phyloP scores from a whole-genome alignment of 2,888 invertebrate genomes.

The Osmoderma eremita region DNA sequence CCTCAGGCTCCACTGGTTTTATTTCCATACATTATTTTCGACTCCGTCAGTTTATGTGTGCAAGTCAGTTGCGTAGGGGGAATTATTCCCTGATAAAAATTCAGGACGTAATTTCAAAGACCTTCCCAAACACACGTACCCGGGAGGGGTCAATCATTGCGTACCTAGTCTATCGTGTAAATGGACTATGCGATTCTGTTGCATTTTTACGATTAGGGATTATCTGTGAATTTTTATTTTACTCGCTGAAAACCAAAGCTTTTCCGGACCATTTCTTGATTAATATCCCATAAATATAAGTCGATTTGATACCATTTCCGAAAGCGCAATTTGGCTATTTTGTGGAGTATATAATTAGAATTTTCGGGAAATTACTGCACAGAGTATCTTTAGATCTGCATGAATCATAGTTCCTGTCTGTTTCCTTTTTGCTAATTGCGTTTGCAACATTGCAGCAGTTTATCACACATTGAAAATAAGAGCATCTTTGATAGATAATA shows the following conservation, averaged over 20 bases:
- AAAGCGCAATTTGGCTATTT: too few species aligned
- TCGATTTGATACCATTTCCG: too few species aligned
- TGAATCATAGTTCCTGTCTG: too few species aligned
- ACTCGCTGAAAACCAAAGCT: not conserved
- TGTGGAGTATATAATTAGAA: too few species aligned
- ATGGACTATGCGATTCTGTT: constrained; percentile 28
- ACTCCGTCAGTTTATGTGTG: constrained; percentile 12
- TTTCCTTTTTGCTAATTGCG: too few species aligned
- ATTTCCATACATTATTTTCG: constrained; percentile 11
- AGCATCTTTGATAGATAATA: too few species aligned
- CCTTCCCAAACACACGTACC: constrained; percentile 37
- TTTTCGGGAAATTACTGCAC: too few species aligned
- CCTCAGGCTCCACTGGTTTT: not conserved
- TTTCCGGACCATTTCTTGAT: not conserved
- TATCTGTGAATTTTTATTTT: not conserved
- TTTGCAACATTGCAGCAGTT: too few species aligned
- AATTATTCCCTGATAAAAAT: constrained; percentile 29
- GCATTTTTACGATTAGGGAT: not conserved
- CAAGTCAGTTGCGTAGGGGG: constrained; percentile 22
- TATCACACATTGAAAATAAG: too few species aligned
- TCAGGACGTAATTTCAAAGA: constrained; percentile 35
- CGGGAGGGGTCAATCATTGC: constrained; percentile 40
- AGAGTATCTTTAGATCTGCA: too few species aligned
- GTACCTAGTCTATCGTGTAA: constrained; percentile 39
- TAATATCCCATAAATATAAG: not conserved